Evolutionary conservation across 64 coral and sea anemone genomes (phyloP).

Genomic region (Montipora efflorescens): DNA sequence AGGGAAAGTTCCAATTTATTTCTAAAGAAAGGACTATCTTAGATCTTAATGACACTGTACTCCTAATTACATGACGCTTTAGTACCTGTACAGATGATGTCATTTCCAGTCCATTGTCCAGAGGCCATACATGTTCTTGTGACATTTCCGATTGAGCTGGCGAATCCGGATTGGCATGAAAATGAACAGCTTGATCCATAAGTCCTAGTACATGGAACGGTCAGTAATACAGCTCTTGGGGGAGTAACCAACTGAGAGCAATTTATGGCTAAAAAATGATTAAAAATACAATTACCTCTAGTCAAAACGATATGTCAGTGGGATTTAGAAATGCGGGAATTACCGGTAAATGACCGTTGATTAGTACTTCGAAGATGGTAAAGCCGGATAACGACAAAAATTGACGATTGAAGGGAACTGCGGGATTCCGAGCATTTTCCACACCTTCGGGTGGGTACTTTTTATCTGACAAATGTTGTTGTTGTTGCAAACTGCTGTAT

Average conservation of each 20-base stretch:
- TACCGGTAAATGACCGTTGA: too few species aligned
- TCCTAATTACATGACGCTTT: too few species aligned
- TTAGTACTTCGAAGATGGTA: too few species aligned
- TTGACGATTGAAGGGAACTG: too few species aligned
- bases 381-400: too few species aligned
- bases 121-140: constrained; percentile 10
- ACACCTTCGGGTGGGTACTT: too few species aligned
- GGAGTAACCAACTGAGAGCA: neutral
- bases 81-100: constrained; percentile 9
- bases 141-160: neutral
- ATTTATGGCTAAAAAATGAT: neutral
- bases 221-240: neutral
- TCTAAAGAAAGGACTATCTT: neutral
- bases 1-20: neutral
- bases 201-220: neutral
- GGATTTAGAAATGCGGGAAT: too few species aligned
- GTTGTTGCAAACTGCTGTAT: too few species aligned
- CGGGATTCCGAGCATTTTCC: too few species aligned
- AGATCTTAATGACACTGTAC: neutral
- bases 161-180: constrained; percentile 39
- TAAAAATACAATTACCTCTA: too few species aligned
- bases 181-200: constrained; percentile 46
- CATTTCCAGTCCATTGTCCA: neutral
- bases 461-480: too few species aligned
- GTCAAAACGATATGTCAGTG: too few species aligned